Percentiles rank a stretch among this genome's conserved stretches.
These are phyloP conservation scores for Hanleya hanleyi DNA, from an alignment of 2,888 invertebrate genomes.

Conservation along the genomic window DNA sequence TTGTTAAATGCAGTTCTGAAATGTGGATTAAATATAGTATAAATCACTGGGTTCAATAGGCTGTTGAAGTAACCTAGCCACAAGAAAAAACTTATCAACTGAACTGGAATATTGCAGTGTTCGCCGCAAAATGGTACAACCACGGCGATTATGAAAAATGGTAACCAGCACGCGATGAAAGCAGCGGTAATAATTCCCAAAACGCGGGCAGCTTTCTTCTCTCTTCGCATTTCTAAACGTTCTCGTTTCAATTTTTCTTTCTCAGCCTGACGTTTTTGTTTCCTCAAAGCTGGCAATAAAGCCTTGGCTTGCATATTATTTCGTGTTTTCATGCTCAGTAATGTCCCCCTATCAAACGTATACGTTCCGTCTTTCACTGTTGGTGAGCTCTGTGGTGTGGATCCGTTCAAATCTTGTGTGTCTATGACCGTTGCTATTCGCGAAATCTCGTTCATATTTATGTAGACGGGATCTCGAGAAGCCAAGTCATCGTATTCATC, in stretches of 20 bases:
- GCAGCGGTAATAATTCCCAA: constrained; percentile 85
- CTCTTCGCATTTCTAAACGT: constrained; percentile 69
- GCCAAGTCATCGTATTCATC: not conserved
- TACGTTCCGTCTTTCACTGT: not conserved
- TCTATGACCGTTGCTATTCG: constrained; percentile 14
- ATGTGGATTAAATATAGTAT: constrained; percentile 94
- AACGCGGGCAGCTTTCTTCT: constrained; percentile 72
- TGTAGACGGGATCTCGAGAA: not conserved
- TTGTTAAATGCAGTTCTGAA: constrained; percentile 92
- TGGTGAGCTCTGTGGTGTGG: not conserved
- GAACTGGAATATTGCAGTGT: constrained; percentile 64
- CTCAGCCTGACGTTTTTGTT: constrained; percentile 45
- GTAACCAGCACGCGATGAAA: constrained; percentile 95
- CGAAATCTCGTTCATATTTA: constrained; percentile 39
- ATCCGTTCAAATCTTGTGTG: not conserved
- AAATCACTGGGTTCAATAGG: constrained; percentile 92
- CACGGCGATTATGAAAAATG: constrained; percentile 92
- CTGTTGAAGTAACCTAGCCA: constrained; percentile 96
- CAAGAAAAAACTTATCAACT: constrained; percentile 75
- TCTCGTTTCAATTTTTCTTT: constrained; percentile 58
- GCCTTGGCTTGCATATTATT: not conserved
- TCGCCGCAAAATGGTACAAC: constrained; percentile 86
- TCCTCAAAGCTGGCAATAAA: not conserved
- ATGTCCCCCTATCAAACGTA: not conserved
- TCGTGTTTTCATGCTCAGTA: not conserved